Evolutionary conservation across 2,113 vertebrate species (phyloP), one percentile per base, ranked within the genome.

Genomic region (Lagopus leucura): DNA sequence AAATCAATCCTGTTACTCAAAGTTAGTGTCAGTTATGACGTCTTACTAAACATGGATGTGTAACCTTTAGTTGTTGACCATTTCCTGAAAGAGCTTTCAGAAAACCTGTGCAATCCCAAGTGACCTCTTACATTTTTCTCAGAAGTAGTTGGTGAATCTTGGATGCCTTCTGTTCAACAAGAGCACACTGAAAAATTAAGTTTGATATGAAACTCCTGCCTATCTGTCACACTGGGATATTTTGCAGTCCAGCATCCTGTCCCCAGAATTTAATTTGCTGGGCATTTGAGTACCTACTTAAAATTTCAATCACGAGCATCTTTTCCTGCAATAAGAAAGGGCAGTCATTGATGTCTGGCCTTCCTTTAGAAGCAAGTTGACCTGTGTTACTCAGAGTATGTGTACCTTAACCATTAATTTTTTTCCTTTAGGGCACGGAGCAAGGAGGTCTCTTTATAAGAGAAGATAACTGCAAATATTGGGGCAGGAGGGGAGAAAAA

Each of bases 401-500:
- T 9, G 7, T 10, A 21, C 10, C 4, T 65, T 32, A 85, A 69
- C 36, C 3, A 12, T 42, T 10, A 17, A 8, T 27, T 28, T 54
- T 61, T 45, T 52, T 52, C 20, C 5, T 84, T 88, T 30, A 94
- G 97, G 94, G 14, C 32, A 2, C 75, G 89, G 86, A 93, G 43
- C 82, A 86, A 97, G 82, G 6, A 97, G 82, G 71, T 84, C 52
- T 25, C 63, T 95, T 54, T 95, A 32, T 58, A 97, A 89, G 78
- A 97, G 92, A 94, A 96, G 82, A 97, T 97, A 95, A 95, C 52
- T 65, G 45, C 60, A 84, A 88, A 85, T 80, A 87, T 16, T 95
- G 85, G 73, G 86, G 60, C 67, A 89, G 25, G 24, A 25, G 1
- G 5, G 21, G 36, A 7, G 6, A 13, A 24, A 24, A 64, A 54